phyloP scores from a whole-genome alignment of 2,797 vertebrate species.

The Parotocinclus haroldoi region DNA sequence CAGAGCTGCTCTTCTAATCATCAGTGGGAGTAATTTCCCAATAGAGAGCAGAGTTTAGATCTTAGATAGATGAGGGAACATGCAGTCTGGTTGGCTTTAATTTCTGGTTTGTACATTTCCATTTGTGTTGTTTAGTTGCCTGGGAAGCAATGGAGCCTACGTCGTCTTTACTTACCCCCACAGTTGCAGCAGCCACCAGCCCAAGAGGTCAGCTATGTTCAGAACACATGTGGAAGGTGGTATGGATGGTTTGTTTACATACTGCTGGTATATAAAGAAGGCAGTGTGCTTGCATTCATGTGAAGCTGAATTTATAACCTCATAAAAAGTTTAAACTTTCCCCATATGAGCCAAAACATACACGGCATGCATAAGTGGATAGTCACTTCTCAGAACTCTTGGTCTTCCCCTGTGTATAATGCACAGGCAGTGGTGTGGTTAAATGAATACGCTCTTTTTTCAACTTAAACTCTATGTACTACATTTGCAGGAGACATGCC shows the following conservation, averaged over 20 bases:
- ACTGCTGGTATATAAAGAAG: not conserved
- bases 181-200: not conserved
- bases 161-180: not conserved
- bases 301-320: not conserved
- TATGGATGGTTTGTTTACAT: constrained; percentile 9
- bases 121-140: not conserved
- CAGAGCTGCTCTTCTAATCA: constrained; percentile 1
- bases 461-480: too few relatives aligned
- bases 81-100: not conserved
- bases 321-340: constrained; percentile 7
- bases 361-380: not conserved
- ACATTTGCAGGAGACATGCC: not conserved
- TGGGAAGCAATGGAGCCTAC: not conserved
- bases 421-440: not conserved
- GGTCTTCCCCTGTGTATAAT: not conserved
- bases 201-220: not conserved
- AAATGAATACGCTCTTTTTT: too few relatives aligned
- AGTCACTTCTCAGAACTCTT: constrained; percentile 9
- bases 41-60: not conserved
- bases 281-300: not conserved
- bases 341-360: not conserved
- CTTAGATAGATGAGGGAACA: not conserved
- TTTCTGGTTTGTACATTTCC: not conserved
- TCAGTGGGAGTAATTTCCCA: not conserved
- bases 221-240: not conserved